Evolutionary conservation across 2,888 invertebrate species (phyloP), one percentile per base, ranked within the genome.

Genomic region (Nyleta sp.): DNA sequence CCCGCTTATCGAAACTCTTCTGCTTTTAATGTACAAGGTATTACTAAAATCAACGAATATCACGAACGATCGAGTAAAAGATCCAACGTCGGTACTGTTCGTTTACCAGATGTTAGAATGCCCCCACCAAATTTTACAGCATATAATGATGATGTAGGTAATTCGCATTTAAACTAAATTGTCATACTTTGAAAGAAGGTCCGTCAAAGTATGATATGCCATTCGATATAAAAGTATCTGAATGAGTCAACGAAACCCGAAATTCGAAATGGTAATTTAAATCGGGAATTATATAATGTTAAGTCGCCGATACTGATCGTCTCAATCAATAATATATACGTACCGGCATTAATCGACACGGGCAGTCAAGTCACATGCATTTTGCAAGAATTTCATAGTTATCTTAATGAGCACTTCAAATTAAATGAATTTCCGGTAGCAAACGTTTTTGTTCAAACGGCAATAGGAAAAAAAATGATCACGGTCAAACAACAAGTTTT

Each of bases 291-390:
- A 40, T 3, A 17, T 17, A 40, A 40, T 17, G 20, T 11, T 44
- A 44, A 44, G 18, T 44, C 44, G 3, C 44, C 44, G 1, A 44
- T 18, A 44, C 18, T 44, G 2, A 20, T 44, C 15, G 20, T 44
- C 1, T 20, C 18, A 20, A 44, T 44, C 4, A 20, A 44, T 17
- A 46, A 52, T 60, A 55, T 46, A 7, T 20, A 40, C 0, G 48
- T 74, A 7, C 8, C 55, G 5, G 78, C 81, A 0, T 42, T 81
- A 10, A 22, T 82, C 0, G 80, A 82, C 18, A 74, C 80, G 0
- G 81, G 80, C 10, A 82, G 82, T 18, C 80, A 82, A 28, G 62
- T 81, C 1, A 81, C 80, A 0, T 80, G 82, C 22, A 53, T 82
- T 1, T 82, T 76, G 0, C 64, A 78, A 11, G 42, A 62, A 8